phyloP scores from a whole-genome alignment of 2,797 vertebrate genomes.

The Melanotaenia parkinsoni region DNA sequence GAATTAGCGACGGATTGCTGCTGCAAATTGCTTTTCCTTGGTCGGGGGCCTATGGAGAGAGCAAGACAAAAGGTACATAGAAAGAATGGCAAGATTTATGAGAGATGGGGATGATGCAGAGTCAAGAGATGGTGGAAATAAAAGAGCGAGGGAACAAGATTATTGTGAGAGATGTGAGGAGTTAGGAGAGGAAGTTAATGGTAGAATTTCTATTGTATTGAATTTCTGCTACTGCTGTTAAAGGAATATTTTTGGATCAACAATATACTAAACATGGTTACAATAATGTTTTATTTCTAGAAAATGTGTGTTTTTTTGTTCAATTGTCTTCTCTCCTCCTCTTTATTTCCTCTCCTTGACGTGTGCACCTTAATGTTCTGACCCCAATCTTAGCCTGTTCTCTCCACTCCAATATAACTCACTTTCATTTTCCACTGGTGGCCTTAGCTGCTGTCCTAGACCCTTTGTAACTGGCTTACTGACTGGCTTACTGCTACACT shows the following conservation, averaged over 20 bases:
- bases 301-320: background rate
- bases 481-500: constrained; percentile 12
- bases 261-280: background rate
- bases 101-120: constrained; percentile 16
- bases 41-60: constrained; percentile 54
- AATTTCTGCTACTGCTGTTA: constrained; percentile 2
- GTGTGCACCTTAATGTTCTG: constrained; percentile 62
- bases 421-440: constrained; percentile 56
- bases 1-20: constrained; percentile 82
- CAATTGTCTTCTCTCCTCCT: constrained; percentile 6
- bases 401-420: constrained; percentile 53
- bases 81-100: constrained; percentile 27
- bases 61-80: constrained; percentile 14
- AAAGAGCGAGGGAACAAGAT: constrained; percentile 33
- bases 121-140: constrained; percentile 5
- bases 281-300: constrained; percentile 9
- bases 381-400: constrained; percentile 66
- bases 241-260: constrained; percentile 1
- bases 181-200: constrained; percentile 1
- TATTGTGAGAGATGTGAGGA: constrained; percentile 27
- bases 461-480: constrained; percentile 28
- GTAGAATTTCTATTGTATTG: constrained; percentile 9
- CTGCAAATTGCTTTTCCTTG: constrained; percentile 81
- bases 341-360: constrained; percentile 50
- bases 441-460: constrained; percentile 55